phyloP scores from a whole-genome alignment of 1,140 invertebrate genomes.

The Aphidius gifuensis region DNA sequence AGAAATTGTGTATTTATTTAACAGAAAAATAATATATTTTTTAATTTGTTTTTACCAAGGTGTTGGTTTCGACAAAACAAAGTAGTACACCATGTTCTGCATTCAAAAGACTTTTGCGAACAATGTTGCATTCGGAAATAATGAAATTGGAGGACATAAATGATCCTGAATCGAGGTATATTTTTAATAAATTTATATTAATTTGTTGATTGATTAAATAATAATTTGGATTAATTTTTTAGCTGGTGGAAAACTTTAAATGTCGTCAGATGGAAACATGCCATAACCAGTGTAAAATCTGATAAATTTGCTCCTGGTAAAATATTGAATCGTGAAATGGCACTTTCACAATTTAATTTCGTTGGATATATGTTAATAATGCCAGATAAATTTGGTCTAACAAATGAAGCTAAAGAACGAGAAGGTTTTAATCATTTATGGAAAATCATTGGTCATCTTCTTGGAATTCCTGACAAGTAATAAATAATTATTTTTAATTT shows the following conservation, averaged over 20 bases:
- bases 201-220: too few species aligned
- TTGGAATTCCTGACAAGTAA: constrained; percentile 74
- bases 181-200: too few species aligned
- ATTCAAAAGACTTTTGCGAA: constrained; percentile 68
- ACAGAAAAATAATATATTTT: too few species aligned
- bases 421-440: constrained; percentile 75
- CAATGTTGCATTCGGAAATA: constrained; percentile 60
- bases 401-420: constrained; percentile 50
- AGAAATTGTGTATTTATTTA: too few species aligned
- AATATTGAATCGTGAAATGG: constrained; percentile 70
- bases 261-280: constrained; percentile 62
- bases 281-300: constrained; percentile 49
- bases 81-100: constrained; percentile 60
- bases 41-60: too few species aligned
- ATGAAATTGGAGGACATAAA: constrained; percentile 66
- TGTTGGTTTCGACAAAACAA: constrained; percentile 54
- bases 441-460: constrained; percentile 71
- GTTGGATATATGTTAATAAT: constrained; percentile 67
- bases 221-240: too few species aligned
- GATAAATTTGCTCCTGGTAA: constrained; percentile 43
- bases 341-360: constrained; percentile 78
- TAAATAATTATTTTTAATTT: too few species aligned
- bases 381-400: constrained; percentile 62
- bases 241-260: constrained; percentile 58
- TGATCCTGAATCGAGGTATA: constrained; percentile 26